Evolutionary conservation across 2,888 invertebrate species (phyloP).

Genomic region (Sesia bembeciformis): DNA sequence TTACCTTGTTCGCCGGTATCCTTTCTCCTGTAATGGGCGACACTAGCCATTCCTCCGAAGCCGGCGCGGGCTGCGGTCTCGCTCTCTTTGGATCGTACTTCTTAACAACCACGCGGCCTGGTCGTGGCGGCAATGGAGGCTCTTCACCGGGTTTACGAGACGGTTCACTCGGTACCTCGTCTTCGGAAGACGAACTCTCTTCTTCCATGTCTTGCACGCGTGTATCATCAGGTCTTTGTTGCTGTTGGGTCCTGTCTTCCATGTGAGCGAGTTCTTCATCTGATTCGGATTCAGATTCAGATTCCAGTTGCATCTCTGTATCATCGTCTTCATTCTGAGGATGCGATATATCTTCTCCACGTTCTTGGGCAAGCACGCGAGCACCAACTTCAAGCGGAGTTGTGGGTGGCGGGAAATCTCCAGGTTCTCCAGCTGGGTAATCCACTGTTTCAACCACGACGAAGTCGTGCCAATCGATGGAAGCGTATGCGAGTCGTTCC

Average conservation of each 20-base stretch:
- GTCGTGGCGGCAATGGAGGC: conserved; percentile 88
- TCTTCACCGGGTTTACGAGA: conserved; percentile 54
- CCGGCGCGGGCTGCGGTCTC: conserved; percentile 76
- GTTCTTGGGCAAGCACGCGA: conserved; percentile 87
- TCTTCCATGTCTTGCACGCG: conserved; percentile 94
- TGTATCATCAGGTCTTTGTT: conserved; percentile 54
- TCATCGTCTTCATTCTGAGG: conserved; percentile 75
- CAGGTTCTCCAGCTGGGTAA: conserved; percentile 96
- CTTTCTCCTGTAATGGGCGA: conserved; percentile 99
- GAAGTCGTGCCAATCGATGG: conserved; percentile 99
- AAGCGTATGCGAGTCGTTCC: conserved; percentile 95
- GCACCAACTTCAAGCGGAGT: conserved; percentile 98
- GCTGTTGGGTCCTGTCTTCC: conserved; percentile 75
- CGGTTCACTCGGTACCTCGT: conserved; percentile 40
- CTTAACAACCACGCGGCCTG: conserved; percentile 95
- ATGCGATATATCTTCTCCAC: conserved; percentile 79
- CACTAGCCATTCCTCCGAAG: conserved; percentile 90
- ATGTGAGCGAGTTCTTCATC: conserved; percentile 75
- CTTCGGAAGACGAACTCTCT: conserved; percentile 79
- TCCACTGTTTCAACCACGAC: conserved; percentile 99
- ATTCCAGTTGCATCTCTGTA: conserved; percentile 93
- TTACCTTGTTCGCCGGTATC: conserved; percentile 91
- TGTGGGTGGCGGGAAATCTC: conserved; percentile 97
- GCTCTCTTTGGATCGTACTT: conserved; percentile 94
- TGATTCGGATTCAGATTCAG: conserved; percentile 79